Percentiles rank a stretch among this genome's conserved stretches.
Evolutionary conservation across 2,113 vertebrate species (phyloP).

Genomic region (Alouatta palliata): DNA sequence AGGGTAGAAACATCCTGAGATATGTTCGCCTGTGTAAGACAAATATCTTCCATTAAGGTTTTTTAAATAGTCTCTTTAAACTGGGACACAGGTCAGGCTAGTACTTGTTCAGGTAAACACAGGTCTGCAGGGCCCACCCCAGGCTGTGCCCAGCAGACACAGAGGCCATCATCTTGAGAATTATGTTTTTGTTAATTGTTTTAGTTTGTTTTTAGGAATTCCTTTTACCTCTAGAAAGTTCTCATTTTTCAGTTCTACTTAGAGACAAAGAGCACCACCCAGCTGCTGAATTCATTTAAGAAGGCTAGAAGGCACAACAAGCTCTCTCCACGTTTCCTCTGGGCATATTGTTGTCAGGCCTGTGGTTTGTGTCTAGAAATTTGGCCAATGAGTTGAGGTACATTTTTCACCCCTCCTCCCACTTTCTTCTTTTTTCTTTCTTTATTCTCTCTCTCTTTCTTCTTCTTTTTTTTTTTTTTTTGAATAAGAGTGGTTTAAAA

Average conservation of each 20-base stretch:
- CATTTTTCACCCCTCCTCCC: accelerated
- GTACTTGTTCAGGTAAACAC: constrained; percentile 34
- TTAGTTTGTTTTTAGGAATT: constrained; percentile 20
- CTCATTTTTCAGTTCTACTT: background rate
- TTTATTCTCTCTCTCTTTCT: too few relatives aligned
- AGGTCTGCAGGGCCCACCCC: background rate
- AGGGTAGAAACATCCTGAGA: background rate
- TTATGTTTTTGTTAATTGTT: background rate
- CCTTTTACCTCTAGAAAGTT: background rate
- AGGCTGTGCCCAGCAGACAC: background rate
- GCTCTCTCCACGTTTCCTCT: background rate
- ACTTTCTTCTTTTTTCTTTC: too few relatives aligned
- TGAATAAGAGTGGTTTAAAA: background rate
- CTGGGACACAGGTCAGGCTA: background rate
- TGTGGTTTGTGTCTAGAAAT: constrained; percentile 39
- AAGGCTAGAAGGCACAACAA: background rate
- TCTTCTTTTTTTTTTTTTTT: background rate
- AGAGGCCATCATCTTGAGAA: background rate
- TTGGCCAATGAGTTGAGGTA: background rate
- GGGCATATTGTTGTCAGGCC: background rate
- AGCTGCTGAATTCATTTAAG: background rate
- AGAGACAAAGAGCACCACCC: background rate
- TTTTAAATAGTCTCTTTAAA: constrained; percentile 46
- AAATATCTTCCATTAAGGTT: constrained; percentile 59
- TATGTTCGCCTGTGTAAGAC: constrained; percentile 32